These are phyloP conservation scores for Apoda limacodes DNA, from an alignment of 2,888 invertebrate species.

Conservation along the genomic window DNA sequence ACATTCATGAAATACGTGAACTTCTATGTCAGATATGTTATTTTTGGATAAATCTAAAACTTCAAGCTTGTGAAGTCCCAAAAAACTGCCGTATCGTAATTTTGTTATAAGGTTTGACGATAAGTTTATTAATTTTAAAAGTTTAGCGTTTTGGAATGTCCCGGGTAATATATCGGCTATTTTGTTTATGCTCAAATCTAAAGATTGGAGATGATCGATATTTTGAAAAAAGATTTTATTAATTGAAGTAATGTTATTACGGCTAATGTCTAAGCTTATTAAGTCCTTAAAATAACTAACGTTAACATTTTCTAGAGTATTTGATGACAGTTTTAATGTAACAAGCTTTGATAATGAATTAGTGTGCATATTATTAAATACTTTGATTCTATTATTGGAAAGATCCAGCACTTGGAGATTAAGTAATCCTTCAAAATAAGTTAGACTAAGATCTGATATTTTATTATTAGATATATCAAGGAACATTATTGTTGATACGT, in stretches of 20 bases:
- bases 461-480: constrained; percentile 40
- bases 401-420: constrained; percentile 35
- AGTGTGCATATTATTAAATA: constrained; percentile 36
- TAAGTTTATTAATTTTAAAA: constrained; percentile 41
- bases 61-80: constrained; percentile 30
- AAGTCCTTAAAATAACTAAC: constrained; percentile 37
- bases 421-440: constrained; percentile 25
- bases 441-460: constrained; percentile 19
- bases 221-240: constrained; percentile 34
- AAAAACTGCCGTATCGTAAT: constrained; percentile 44
- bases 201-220: constrained; percentile 33
- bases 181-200: constrained; percentile 42
- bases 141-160: constrained; percentile 40
- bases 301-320: constrained; percentile 35
- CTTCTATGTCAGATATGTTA: constrained; percentile 34
- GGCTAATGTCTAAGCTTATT: constrained; percentile 35
- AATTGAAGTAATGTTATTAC: constrained; percentile 32
- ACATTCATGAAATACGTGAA: constrained; percentile 42
- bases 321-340: constrained; percentile 35
- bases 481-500: constrained; percentile 27
- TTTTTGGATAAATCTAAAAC: constrained; percentile 35
- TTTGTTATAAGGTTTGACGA: constrained; percentile 37
- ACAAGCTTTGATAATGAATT: constrained; percentile 34
- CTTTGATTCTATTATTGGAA: constrained; percentile 34
- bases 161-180: constrained; percentile 45